A percentile compares a stretch with the other conserved stretches of the same genome.
These are phyloP conservation scores for Diachasma alloeum DNA, from an alignment of 1,140 invertebrate genomes.

Conservation along the genomic window DNA sequence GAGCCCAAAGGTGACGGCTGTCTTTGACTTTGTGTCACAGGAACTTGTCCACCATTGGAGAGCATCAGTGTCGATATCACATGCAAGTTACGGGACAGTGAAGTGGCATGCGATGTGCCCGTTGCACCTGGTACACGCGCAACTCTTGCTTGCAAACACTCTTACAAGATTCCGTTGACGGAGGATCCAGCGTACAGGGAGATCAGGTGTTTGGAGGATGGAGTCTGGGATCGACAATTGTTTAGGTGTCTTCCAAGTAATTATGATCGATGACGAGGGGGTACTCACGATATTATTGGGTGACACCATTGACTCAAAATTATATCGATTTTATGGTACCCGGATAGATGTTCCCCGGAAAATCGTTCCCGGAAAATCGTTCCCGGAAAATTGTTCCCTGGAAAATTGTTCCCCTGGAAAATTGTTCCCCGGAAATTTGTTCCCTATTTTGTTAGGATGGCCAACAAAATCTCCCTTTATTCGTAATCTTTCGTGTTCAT, in stretches of 20 bases:
- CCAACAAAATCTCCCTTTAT: no score
- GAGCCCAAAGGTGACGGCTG: background rate
- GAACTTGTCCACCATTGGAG: constrained; percentile 34
- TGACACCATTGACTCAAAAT: no score
- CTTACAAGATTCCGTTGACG: constrained; percentile 43
- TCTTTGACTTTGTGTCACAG: constrained; percentile 24
- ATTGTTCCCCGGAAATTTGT: no score
- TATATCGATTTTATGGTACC: no score
- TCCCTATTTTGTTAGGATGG: no score
- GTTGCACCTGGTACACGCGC: constrained; percentile 41
- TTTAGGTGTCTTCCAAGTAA: constrained; percentile 46
- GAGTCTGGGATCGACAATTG: constrained; percentile 37
- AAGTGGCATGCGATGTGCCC: constrained; percentile 37
- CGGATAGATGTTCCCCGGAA: no score
- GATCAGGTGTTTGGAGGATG: constrained; percentile 40
- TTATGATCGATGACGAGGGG: no score
- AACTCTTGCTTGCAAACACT: constrained; percentile 42
- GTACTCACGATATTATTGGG: no score
- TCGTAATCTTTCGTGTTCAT: no score
- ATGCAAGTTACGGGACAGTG: constrained; percentile 35
- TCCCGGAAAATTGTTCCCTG: no score
- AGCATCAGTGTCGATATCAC: constrained; percentile 40
- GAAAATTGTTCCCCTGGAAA: no score
- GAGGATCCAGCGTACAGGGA: constrained; percentile 44
- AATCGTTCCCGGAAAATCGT: no score